Base-by-base conservation (phyloP, 1,140 invertebrate genomes). In the Drosophila elegans region DNA sequence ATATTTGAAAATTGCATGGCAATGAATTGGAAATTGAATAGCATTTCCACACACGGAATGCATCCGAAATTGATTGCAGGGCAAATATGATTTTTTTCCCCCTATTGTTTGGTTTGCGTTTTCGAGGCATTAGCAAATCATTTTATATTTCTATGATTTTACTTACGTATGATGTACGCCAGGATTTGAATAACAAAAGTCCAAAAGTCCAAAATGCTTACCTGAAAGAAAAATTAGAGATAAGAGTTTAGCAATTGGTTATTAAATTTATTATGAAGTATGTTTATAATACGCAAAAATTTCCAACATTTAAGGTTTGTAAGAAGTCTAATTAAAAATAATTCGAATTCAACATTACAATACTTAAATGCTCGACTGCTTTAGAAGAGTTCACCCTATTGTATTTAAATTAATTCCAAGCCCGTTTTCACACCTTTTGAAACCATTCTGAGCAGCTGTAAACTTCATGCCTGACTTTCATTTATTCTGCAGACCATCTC, bases 1-100 rank as follows among this genome's bases (percentile, higher is more conserved):
- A 75, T 61, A 88, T 78, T 75, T 75, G 64, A 55, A 79, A 69
- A 82, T 85, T 66, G 63, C 57, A 57, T 59, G 25, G 53, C 44
- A 53, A 73, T 77, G 53, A 62, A 78, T 88, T 74, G 64, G 60
- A 81, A 83, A 83, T 67, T 51, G 63, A 64, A 46, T 53, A 34
- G 42, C 52, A 57, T 69, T 61, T 46, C 32, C 59, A 63, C 36
- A 44, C 51, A 64, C 45, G 72, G 74, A 57, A 75, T 85, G 78
- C 63, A 53, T 62, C 41, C 53, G 52, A 44, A 57, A 71, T 72
- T 57, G 68, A 72, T 72, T 72, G 68, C 44, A 6, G 11, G 42
- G 42, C 34, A 71, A 71, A 71, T 69, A 69, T 55, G 49, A 13
- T 25, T n/a, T 67, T 67, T 32, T 39, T 63, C 2, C 9, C 7